Evolutionary conservation across 2,113 vertebrate genomes (phyloP).

Genomic region (Bombycilla garrulus): DNA sequence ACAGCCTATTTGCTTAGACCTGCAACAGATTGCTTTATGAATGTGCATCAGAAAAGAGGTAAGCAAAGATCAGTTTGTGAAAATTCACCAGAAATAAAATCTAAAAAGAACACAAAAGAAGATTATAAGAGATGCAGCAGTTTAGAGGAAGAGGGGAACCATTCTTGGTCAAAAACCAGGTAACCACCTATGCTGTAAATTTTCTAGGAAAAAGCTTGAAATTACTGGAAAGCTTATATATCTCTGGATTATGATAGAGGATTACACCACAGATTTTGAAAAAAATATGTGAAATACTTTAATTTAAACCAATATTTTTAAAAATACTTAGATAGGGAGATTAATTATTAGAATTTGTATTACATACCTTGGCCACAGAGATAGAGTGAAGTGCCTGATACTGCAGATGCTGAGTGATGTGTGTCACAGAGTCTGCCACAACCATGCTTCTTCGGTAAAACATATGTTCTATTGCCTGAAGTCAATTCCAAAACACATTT

Average conservation of each 20-base stretch:
- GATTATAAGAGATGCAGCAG: neutral
- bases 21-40: neutral
- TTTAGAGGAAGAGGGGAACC: neutral
- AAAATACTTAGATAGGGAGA: neutral
- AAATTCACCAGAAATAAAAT: neutral
- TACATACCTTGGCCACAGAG: conserved; percentile 87
- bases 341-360: neutral
- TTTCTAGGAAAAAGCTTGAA: neutral
- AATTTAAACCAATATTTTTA: neutral
- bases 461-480: conserved; percentile 91
- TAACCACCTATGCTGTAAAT: neutral
- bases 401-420: conserved; percentile 93
- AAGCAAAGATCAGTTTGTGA: neutral
- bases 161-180: neutral
- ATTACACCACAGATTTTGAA: neutral
- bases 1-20: neutral
- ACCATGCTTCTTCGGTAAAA: conserved; percentile 93
- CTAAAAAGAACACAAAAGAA: neutral
- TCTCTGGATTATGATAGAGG: neutral
- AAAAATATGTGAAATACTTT: neutral
- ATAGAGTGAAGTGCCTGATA: conserved; percentile 91
- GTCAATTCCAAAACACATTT: neutral
- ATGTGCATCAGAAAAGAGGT: neutral
- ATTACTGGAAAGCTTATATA: neutral
- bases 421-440: conserved; percentile 93